A percentile compares a stretch with the other conserved stretches of the same genome.
These are phyloP conservation scores for Dasyurus viverrinus DNA, from an alignment of 2,113 vertebrate genomes.

Conservation along the genomic window DNA sequence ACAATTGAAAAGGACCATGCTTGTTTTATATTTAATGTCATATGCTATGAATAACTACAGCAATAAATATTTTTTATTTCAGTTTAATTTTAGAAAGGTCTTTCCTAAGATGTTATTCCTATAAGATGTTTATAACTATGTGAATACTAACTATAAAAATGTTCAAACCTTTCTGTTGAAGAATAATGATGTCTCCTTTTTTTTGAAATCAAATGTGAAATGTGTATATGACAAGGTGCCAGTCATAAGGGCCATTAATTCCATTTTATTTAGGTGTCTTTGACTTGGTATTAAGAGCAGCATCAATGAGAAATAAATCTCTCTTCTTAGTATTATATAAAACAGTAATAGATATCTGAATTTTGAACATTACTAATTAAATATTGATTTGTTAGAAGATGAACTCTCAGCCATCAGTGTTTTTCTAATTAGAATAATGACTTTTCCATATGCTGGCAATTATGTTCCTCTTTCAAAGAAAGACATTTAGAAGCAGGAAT, in stretches of 20 bases:
- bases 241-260: conserved; percentile 13
- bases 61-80: not conserved
- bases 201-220: not conserved
- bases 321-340: conserved; percentile 52
- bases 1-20: not conserved
- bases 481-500: conserved; percentile 58
- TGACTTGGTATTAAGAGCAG: conserved; percentile 32
- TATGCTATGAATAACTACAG: not conserved
- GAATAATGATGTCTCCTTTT: not conserved
- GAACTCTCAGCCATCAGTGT: conserved; percentile 57
- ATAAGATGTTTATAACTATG: not conserved
- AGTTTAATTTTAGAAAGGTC: not conserved
- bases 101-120: not conserved
- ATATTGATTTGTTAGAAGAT: conserved; percentile 82
- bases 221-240: not conserved
- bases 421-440: conserved; percentile 81
- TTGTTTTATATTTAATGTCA: not conserved
- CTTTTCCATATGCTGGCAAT: conserved; percentile 60
- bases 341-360: conserved; percentile 62
- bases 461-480: conserved; percentile 72
- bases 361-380: conserved; percentile 83
- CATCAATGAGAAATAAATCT: conserved; percentile 46
- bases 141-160: not conserved
- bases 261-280: conserved; percentile 39
- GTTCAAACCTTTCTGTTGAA: not conserved